phyloP scores from a whole-genome alignment of 2,113 vertebrate genomes.

The Ancistrus triradiatus region DNA sequence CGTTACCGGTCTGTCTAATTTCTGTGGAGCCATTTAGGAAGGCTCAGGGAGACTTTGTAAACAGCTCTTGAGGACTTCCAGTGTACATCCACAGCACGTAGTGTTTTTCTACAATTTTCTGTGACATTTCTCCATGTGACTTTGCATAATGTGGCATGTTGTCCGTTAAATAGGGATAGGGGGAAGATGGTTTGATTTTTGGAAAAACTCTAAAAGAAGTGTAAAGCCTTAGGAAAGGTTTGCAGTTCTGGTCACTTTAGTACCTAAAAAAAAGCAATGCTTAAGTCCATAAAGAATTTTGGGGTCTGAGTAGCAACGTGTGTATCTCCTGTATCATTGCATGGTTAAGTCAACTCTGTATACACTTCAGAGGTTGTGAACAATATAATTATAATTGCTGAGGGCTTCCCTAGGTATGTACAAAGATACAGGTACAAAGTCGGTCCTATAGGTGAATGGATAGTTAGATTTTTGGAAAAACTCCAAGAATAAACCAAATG shows the following conservation, averaged over 20 bases:
- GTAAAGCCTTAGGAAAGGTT: too few relatives aligned
- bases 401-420: too few relatives aligned
- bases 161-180: constrained; percentile 10
- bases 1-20: not conserved
- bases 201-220: not conserved
- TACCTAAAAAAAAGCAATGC: too few relatives aligned
- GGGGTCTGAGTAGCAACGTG: too few relatives aligned
- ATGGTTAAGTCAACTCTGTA: too few relatives aligned
- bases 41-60: not conserved
- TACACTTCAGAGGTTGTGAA: too few relatives aligned
- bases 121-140: constrained; percentile 20
- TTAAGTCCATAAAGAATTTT: too few relatives aligned
- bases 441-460: too few relatives aligned
- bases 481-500: not conserved
- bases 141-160: constrained; percentile 19
- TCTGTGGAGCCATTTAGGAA: not conserved
- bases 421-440: too few relatives aligned
- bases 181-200: not conserved
- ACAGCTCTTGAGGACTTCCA: constrained; percentile 1
- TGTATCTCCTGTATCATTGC: too few relatives aligned
- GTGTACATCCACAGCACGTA: constrained; percentile 1
- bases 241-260: too few relatives aligned
- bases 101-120: constrained; percentile 21
- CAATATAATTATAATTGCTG: too few relatives aligned
- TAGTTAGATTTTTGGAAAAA: constrained; percentile 17